Evolutionary conservation across 2,888 invertebrate genomes (phyloP), one percentile per base, ranked within the genome.

Genomic region (Acrobasis suavella): DNA sequence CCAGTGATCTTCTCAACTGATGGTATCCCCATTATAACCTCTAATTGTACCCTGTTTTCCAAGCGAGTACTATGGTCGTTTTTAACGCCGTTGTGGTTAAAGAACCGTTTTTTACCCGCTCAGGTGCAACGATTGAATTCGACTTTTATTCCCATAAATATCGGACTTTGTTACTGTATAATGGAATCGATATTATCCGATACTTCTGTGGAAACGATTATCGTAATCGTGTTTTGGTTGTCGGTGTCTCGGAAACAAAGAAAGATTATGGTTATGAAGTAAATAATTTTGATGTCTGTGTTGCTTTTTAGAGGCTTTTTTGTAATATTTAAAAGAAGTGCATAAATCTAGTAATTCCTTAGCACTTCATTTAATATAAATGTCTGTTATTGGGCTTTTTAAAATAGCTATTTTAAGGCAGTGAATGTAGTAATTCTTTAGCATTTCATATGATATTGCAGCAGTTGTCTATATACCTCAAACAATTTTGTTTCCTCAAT

Each of bases 121-220:
- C 83, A 78, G 79, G 75, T 81, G 82, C 69, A 75, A 65, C 77
- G 78, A 80, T 81, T 78, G 77, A 75, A 74, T 75, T 73, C 70
- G 64, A 71, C 72, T 77, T 72, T 75, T 75, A 72, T 73, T 67
- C 70, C 66, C 65, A 69, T 77, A 73, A 74, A 76, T 73, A 74
- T 72, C 67, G 64, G 64, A 68, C 71, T 72, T 74, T 64, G 69
- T 74, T 74, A 72, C 70, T 69, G 72, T 68, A 70, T 72, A 72
- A 70, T 69, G 67, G 68, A 55, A 60, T 60, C 55, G 63, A 66
- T 64, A 49, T 62, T 63, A 64, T 62, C 59, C 50, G 60, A 61
- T 62, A 62, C 58, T 63, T 62, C 55, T 59, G 54, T 62, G 50
- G 60, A 58, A 59, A 50, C 54, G 55, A 55, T 62, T 62, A 62